phyloP scores from a whole-genome alignment of 1,140 invertebrate genomes.

The Probaryconus sp. region DNA sequence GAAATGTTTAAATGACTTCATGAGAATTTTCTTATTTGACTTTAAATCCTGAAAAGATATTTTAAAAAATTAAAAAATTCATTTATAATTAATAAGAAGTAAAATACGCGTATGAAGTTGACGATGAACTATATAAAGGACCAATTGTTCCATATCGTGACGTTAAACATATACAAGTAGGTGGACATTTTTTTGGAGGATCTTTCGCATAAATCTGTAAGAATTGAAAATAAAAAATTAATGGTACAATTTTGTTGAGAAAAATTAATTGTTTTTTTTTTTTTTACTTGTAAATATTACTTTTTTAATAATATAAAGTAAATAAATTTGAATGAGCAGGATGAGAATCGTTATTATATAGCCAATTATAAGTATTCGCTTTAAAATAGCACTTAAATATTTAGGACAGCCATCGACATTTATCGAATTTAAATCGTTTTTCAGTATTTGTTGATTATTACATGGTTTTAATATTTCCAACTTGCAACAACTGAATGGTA shows the following conservation, averaged over 20 bases:
- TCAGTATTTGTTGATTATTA: conserved; percentile 58
- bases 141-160: conserved; percentile 28
- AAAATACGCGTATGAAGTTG: conserved; percentile 22
- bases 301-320: conserved; percentile 62
- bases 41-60: not conserved
- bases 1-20: not conserved
- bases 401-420: conserved; percentile 68
- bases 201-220: conserved; percentile 43
- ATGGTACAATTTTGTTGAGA: not conserved
- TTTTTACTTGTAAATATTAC: conserved; percentile 48
- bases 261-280: not conserved
- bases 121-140: conserved; percentile 10
- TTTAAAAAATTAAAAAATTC: conserved; percentile 1
- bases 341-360: conserved; percentile 68
- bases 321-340: conserved; percentile 63
- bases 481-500: conserved; percentile 73
- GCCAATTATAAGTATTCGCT: conserved; percentile 66
- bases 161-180: conserved; percentile 48
- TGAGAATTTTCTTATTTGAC: not conserved
- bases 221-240: conserved; percentile 6
- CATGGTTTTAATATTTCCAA: conserved; percentile 61
- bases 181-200: conserved; percentile 37
- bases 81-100: not conserved
- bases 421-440: conserved; percentile 62
- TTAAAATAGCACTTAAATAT: conserved; percentile 63